phyloP scores from a whole-genome alignment of 2,113 vertebrate genomes.

The Microcebus jonahi region DNA sequence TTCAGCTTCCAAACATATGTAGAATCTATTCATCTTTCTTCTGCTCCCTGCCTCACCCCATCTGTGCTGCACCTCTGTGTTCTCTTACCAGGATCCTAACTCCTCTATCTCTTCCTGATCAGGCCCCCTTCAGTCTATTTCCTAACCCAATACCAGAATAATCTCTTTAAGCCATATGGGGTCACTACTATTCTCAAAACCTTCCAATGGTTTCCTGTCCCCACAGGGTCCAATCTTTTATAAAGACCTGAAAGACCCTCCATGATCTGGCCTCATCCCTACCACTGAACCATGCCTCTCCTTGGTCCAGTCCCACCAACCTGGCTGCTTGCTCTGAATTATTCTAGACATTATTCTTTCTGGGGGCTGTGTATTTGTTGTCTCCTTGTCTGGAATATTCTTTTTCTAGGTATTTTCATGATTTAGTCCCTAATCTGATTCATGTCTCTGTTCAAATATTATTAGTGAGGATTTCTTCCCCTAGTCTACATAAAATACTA shows the following conservation, averaged over 20 bases:
- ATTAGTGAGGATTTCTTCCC: not conserved
- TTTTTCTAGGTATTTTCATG: not conserved
- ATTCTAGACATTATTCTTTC: not conserved
- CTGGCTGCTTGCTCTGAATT: not conserved
- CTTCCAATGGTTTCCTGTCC: not conserved
- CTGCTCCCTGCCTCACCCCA: too few relatives aligned
- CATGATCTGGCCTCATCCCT: not conserved
- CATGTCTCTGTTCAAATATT: not conserved
- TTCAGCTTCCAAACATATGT: not conserved
- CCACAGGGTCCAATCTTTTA: not conserved
- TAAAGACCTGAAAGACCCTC: not conserved
- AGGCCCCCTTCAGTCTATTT: not conserved
- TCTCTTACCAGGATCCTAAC: not conserved
- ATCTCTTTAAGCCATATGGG: not conserved
- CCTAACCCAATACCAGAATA: not conserved
- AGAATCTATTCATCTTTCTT: not conserved
- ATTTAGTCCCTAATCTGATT: not conserved
- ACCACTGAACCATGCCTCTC: not conserved
- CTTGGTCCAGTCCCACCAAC: too few relatives aligned
- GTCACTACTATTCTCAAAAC: not conserved
- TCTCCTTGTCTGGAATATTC: not conserved
- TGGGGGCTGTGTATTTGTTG: not conserved
- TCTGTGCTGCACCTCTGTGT: fast-evolving
- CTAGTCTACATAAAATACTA: not conserved
- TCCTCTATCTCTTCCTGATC: not conserved